Percentiles rank a stretch among this genome's conserved stretches.
phyloP scores from a whole-genome alignment of 2,797 vertebrate species.

The Chrysocyon brachyurus region DNA sequence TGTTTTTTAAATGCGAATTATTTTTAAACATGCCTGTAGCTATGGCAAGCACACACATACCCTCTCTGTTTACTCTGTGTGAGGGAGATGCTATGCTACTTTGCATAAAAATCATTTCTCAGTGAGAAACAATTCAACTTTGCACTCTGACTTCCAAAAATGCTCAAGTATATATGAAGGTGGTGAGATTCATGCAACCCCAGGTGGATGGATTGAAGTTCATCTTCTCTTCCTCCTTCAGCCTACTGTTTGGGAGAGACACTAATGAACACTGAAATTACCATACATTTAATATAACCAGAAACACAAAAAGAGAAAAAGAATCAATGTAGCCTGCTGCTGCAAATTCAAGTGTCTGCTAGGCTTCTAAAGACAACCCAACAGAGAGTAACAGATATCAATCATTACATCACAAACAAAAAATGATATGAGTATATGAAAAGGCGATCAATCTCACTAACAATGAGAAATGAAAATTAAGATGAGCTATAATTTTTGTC shows the following conservation, averaged over 20 bases:
- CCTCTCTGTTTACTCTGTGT: slow-evolving; percentile 3
- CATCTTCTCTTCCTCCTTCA: slow-evolving; percentile 52
- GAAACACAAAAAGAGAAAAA: slow-evolving; percentile 33
- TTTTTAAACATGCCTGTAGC: background rate
- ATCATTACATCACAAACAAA: slow-evolving; percentile 14
- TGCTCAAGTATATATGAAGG: background rate
- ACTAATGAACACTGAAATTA: slow-evolving; percentile 60
- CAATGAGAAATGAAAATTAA: background rate
- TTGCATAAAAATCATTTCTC: slow-evolving; percentile 48
- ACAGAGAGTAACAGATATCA: background rate
- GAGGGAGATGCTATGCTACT: background rate
- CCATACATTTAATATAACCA: slow-evolving; percentile 51
- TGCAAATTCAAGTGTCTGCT: background rate
- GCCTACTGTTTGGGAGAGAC: slow-evolving; percentile 19
- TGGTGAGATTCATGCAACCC: background rate
- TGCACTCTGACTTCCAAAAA: background rate
- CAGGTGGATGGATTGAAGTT: slow-evolving; percentile 14
- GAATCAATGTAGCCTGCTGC: background rate
- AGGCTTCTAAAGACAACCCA: background rate
- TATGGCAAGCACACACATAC: background rate
- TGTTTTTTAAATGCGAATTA: background rate
- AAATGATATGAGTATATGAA: background rate
- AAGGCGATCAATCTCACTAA: background rate
- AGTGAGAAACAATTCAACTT: slow-evolving; percentile 39
- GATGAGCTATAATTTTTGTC: background rate